Base-by-base conservation (phyloP, 2,113 vertebrate species). In the Planiliza haematocheilus region DNA sequence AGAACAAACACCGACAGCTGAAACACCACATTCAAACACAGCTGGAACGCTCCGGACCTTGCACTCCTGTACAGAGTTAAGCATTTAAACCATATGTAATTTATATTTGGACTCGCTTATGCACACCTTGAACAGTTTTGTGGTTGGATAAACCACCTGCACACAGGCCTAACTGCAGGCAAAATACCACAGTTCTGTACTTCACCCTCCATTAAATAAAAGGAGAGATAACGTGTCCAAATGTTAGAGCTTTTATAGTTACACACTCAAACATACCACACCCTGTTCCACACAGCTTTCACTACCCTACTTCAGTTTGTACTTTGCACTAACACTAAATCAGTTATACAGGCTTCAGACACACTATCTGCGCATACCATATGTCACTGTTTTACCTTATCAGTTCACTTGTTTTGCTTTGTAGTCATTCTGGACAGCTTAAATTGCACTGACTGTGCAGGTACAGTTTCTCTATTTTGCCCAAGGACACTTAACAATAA, bases 241-340 rank as follows among this genome's bases (percentile, higher is more conserved):
- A 83, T 66, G 77, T 67, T 83, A 81, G 56, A 77, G 58, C 57
- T 69, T 85, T 77, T 76, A 83, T 64, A 17, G 52, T n/a, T 53
- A 20, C 63, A 66, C 65, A 79, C 58, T 82, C 20, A 84, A 82
- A 83, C 48, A 18, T 43, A 46, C 52, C 84, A 86, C 74, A 51
- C 87, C 82, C 75, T 73, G 52, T 66, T 74, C 34, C 38, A 59
- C 48, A 62, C 50, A 56, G 58, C 60, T 70, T 74, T 72, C 64
- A 58, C 58, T 68, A 67, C 39, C 48, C 24, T 37, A 36, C 2
- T 2, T 5, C 24, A 30, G n/a, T 17, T 11, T 60, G 78, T n/a
- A 80, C 56, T 86, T 74, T 77, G 61, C n/a, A 69, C 70, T 4
- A 18, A 13, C 51, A 38, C 2, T 62, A 34, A 72, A 70, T 80